phyloP scores from a whole-genome alignment of 2,888 invertebrate species.

The Lottia scabra region DNA sequence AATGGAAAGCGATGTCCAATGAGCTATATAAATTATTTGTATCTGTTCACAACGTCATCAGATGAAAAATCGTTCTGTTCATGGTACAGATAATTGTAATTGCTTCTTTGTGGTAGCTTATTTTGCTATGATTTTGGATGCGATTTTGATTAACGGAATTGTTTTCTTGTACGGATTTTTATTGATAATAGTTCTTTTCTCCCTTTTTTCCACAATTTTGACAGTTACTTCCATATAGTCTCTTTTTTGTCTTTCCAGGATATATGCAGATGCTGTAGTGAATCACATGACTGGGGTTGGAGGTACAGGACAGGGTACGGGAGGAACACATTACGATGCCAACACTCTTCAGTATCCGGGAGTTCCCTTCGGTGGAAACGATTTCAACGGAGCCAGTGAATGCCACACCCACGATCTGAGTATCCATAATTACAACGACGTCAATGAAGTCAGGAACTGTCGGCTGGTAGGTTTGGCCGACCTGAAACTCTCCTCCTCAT shows the following conservation, averaged over 20 bases:
- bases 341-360: conserved; percentile 61
- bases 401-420: conserved; percentile 71
- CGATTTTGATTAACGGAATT: too few species aligned
- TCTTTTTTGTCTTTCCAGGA: conserved; percentile 73
- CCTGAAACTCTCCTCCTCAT: conserved; percentile 76
- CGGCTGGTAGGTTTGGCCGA: conserved; percentile 81
- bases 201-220: not conserved
- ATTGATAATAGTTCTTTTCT: too few species aligned
- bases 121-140: too few species aligned
- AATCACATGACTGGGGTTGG: conserved; percentile 85
- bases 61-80: too few species aligned
- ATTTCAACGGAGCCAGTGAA: conserved; percentile 74
- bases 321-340: conserved; percentile 70
- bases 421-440: conserved; percentile 54
- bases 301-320: conserved; percentile 73
- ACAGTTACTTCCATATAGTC: conserved; percentile 49
- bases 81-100: too few species aligned
- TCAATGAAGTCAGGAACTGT: conserved; percentile 74
- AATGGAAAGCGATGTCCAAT: too few species aligned
- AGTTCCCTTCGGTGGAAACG: conserved; percentile 70
- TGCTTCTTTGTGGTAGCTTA: too few species aligned
- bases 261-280: conserved; percentile 83
- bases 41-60: too few species aligned
- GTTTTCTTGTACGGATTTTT: too few species aligned
- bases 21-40: too few species aligned